Percentiles rank a stretch among this genome's conserved stretches.
These are phyloP conservation scores for Odontocolon sp. DNA, from an alignment of 2,888 invertebrate genomes.

Conservation along the genomic window DNA sequence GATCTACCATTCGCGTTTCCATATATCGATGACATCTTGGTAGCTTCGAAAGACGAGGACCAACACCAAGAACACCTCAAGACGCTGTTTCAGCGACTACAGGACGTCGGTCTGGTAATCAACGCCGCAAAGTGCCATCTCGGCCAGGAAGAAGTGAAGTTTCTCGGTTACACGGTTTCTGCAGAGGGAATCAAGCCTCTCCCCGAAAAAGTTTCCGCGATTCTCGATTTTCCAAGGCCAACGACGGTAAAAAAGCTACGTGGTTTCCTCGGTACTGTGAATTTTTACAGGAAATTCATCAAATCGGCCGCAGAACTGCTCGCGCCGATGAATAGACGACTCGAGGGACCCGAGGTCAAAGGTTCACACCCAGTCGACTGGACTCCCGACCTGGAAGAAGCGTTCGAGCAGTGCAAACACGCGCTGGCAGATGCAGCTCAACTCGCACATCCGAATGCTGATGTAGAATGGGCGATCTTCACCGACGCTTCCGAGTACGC, in stretches of 20 bases:
- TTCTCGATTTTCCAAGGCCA: constrained; percentile 65
- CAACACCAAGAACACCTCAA: no score
- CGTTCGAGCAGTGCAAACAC: constrained; percentile 68
- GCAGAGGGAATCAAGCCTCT: constrained; percentile 63
- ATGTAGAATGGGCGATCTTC: constrained; percentile 68
- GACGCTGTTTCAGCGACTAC: no score
- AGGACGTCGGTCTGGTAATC: constrained; percentile 16
- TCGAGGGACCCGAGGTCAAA: constrained; percentile 65
- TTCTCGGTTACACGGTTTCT: not conserved
- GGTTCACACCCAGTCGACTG: constrained; percentile 66
- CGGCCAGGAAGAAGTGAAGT: not conserved
- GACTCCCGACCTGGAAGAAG: constrained; percentile 57
- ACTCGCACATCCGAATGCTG: constrained; percentile 70
- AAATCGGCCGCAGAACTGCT: constrained; percentile 71
- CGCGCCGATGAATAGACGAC: constrained; percentile 69
- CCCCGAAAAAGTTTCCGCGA: constrained; percentile 69
- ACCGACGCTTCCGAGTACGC: constrained; percentile 77
- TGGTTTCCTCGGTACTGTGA: constrained; percentile 74
- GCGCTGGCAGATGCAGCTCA: constrained; percentile 65
- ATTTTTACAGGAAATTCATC: constrained; percentile 75
- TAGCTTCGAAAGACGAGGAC: no score
- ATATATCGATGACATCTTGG: no score
- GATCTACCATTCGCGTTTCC: no score
- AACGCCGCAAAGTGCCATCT: constrained; percentile 53
- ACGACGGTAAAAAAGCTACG: constrained; percentile 68